Evolutionary conservation across 2,797 vertebrate species (phyloP).

Genomic region (Natrix natrix): DNA sequence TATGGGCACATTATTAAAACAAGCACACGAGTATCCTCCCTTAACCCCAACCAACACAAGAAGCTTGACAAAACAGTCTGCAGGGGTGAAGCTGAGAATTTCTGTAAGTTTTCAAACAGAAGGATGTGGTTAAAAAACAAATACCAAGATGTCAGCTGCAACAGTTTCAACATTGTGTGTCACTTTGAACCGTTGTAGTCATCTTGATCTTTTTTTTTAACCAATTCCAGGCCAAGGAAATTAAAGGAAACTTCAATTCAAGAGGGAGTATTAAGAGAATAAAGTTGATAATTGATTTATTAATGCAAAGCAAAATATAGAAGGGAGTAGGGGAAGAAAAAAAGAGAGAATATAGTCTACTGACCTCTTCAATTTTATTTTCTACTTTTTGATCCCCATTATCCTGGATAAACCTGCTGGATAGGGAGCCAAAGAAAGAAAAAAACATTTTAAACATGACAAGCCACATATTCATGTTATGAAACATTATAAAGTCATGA

Average conservation of each 20-base stretch:
- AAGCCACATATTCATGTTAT: not conserved
- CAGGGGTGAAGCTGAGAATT: not conserved
- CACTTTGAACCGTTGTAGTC: too few species aligned
- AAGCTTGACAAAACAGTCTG: not conserved
- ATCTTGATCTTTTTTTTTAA: not conserved
- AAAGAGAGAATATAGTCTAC: constrained; percentile 56
- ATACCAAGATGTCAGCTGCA: not conserved
- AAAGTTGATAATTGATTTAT: not conserved
- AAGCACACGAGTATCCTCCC: not conserved
- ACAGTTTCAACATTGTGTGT: not conserved
- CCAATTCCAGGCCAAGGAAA: not conserved
- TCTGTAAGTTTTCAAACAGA: not conserved
- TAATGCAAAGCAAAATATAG: not conserved
- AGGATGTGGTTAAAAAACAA: not conserved
- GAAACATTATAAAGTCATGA: not conserved
- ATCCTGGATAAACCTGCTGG: constrained; percentile 89
- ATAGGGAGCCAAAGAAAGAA: constrained; percentile 20
- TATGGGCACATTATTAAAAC: not conserved
- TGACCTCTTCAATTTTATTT: constrained; percentile 93
- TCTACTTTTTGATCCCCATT: constrained; percentile 88
- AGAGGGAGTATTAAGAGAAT: not conserved
- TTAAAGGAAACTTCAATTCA: not conserved
- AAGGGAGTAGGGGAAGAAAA: not conserved
- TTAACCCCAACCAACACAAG: not conserved
- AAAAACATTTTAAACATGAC: not conserved